Percentiles rank a stretch among this genome's conserved stretches.
Evolutionary conservation across 1,140 invertebrate genomes (phyloP).

Genomic region (Diabrotica undecimpunctata): DNA sequence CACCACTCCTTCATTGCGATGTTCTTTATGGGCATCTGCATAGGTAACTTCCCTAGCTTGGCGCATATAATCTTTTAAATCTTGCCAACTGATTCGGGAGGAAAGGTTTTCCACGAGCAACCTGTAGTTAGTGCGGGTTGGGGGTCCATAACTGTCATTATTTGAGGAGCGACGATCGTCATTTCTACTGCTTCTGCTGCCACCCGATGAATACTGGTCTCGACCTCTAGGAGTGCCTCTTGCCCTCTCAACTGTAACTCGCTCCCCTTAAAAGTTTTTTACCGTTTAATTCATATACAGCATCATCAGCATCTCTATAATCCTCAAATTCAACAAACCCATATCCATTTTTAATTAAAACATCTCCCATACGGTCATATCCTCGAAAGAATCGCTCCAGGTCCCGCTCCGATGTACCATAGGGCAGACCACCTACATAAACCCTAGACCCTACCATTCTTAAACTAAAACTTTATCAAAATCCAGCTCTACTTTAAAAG

Average conservation of each 20-base stretch:
- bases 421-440: slow-evolving; percentile 92
- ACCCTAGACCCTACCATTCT: slow-evolving; percentile 88
- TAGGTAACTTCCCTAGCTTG: slow-evolving; percentile 98
- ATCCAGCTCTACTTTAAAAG: slow-evolving; percentile 29
- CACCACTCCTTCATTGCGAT: slow-evolving; percentile 85
- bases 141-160: slow-evolving; percentile 82
- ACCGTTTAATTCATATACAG: slow-evolving; percentile 96
- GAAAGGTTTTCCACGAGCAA: slow-evolving; percentile 97
- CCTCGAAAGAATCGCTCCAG: slow-evolving; percentile 97
- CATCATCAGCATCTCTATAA: slow-evolving; percentile 96
- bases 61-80: slow-evolving; percentile 99
- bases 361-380: slow-evolving; percentile 92
- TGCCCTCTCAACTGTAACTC: slow-evolving; percentile 83
- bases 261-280: slow-evolving; percentile 93
- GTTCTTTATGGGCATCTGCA: slow-evolving; percentile 90
- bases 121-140: slow-evolving; percentile 93
- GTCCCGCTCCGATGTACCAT: slow-evolving; percentile 92
- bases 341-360: slow-evolving; percentile 98
- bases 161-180: slow-evolving; percentile 31
- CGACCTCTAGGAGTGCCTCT: slow-evolving; percentile 68
- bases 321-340: slow-evolving; percentile 99
- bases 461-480: slow-evolving; percentile 12
- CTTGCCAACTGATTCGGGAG: slow-evolving; percentile 98
- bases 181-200: slow-evolving; percentile 32
- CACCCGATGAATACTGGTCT: slow-evolving; percentile 42